Base-by-base conservation (phyloP, 2,888 invertebrate species). In the Hymenopus coronatus region DNA sequence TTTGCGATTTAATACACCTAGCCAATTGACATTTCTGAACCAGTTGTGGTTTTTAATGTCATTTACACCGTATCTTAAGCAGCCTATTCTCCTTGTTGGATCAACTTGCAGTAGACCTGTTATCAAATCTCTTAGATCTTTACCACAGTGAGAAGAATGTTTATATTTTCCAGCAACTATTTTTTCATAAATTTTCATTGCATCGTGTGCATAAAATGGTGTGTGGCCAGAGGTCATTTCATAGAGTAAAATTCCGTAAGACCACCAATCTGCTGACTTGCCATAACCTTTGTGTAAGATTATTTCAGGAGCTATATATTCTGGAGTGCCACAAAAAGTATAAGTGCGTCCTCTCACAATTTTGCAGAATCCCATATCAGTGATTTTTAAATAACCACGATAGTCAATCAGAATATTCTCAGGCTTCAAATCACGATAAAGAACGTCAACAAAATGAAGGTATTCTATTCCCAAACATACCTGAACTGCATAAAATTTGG, bases 191-290 rank as follows among this genome's bases (percentile, higher is more conserved):
- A 99, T 97, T 93, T 97, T 97, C 96, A 99, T 98, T 0, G 98
- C 98, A 91, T 99, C 98, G 91, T 96, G 96, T 25, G 97, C 96
- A 91, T 96, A 97, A 93, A 99, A 99, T 0, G 99, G 99, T 14
- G 99, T 97, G 93, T 97, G 97, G 0, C 99, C 99, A 27, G 97
- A 97, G 85, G 96, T 96, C 96, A 98, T 97, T 94, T 98, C 98
- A 93, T 95, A 98, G 83, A 98, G 94, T 6, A 99, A 94, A 0
- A 98, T 96, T 0, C 98, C 99, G 90, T 98, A 96, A 0, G 98
- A 97, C 99, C 99, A 99, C 98, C 98, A 99, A 92, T 99, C 99
- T 0, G 98, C 99, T 0, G 98, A 97, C 91, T 96, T 96, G 86
- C 98, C 98, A 93, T 99, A 99, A 0, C 98, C 98, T 93, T 97